phyloP scores from a whole-genome alignment of 2,113 vertebrate genomes.

The Carlito syrichta region DNA sequence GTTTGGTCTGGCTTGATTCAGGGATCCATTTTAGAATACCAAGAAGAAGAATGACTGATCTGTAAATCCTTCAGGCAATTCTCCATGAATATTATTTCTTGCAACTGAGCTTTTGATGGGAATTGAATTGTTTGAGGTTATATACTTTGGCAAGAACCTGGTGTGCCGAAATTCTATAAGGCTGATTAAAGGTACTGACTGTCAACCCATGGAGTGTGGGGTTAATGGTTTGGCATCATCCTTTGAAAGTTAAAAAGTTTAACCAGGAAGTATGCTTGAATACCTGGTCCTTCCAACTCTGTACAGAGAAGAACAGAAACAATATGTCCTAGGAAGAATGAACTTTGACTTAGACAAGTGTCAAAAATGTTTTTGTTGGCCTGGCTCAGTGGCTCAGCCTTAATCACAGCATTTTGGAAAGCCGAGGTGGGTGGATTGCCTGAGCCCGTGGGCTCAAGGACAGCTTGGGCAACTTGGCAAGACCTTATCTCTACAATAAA shows the following conservation, averaged over 20 bases:
- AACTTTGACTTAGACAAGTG: neutral
- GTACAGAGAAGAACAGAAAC: neutral
- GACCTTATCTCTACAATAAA: no score
- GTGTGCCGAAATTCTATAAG: constrained; percentile 4
- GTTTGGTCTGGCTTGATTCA: neutral
- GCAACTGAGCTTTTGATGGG: constrained; percentile 38
- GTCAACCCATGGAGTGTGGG: neutral
- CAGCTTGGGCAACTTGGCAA: no score
- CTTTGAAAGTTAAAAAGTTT: constrained; percentile 30
- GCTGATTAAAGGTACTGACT: constrained; percentile 35
- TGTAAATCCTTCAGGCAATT: constrained; percentile 33
- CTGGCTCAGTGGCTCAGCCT: no score
- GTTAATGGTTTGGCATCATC: neutral
- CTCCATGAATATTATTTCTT: constrained; percentile 43
- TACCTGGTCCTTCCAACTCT: neutral
- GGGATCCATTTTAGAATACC: neutral
- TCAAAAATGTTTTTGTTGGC: neutral
- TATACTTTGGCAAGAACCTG: neutral
- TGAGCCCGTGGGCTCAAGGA: no score
- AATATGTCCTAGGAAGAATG: neutral
- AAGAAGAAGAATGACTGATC: neutral
- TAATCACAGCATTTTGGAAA: no score
- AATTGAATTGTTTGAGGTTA: constrained; percentile 34
- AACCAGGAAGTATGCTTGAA: neutral
- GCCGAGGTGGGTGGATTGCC: no score